Conservation (phyloP, 2,888 invertebrate species). For the Microdon myrmicae region DNA sequence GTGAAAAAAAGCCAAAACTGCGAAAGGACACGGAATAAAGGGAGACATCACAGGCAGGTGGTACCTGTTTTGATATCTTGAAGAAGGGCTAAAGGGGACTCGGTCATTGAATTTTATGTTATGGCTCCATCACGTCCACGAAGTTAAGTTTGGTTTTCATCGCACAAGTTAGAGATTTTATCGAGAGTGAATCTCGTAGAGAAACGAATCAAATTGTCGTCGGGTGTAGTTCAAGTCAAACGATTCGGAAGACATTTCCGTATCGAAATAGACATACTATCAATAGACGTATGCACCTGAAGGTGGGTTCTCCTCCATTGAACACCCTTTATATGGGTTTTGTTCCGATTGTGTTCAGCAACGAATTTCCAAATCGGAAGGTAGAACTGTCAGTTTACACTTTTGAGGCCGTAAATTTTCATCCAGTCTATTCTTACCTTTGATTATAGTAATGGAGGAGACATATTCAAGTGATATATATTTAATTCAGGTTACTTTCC, state of each 20-base stretch:
- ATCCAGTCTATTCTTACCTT: no score
- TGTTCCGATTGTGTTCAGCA: slow-evolving; percentile 30
- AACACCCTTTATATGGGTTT: slow-evolving; percentile 32
- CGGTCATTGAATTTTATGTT: slow-evolving; percentile 40
- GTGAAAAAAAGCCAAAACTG: slow-evolving; percentile 9
- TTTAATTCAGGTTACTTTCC: no score
- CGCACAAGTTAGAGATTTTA: slow-evolving; percentile 29
- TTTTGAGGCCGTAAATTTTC: no score
- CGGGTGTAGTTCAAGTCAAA: slow-evolving; percentile 40
- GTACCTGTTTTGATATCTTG: slow-evolving; percentile 2
- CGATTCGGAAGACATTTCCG: slow-evolving; percentile 46
- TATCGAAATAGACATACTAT: slow-evolving; percentile 4
- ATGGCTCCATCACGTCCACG: slow-evolving; percentile 45
- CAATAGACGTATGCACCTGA: no score
- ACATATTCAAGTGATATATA: no score
- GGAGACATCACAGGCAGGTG: slow-evolving; percentile 1
- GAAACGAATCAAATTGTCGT: slow-evolving; percentile 39
- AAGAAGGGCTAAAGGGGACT: slow-evolving; percentile 3
- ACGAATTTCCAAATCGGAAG: slow-evolving; percentile 33
- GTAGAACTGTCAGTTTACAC: no score
- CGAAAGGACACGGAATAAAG: slow-evolving; percentile 8
- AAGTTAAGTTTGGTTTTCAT: slow-evolving; percentile 45
- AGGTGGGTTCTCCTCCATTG: slow-evolving; percentile 22
- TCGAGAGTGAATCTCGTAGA: slow-evolving; percentile 22
- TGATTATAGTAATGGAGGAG: no score